Evolutionary conservation across 2,888 invertebrate genomes (phyloP).

Genomic region (Quadroppia sp.): DNA sequence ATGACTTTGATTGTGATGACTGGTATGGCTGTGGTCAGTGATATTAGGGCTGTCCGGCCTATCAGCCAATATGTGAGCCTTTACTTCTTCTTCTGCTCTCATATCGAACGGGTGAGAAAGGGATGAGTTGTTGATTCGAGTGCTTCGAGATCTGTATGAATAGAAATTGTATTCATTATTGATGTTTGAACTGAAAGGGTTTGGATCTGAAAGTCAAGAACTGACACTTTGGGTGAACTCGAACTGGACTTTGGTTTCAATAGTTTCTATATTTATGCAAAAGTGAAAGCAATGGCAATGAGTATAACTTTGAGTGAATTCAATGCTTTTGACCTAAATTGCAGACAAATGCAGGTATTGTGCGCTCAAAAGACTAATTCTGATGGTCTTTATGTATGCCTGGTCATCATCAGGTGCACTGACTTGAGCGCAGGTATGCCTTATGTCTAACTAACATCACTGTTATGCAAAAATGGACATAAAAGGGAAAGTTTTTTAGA

Average conservation of each 20-base stretch:
- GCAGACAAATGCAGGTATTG: slow-evolving; percentile 26
- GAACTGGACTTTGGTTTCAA: slow-evolving; percentile 29
- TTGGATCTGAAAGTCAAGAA: neutral
- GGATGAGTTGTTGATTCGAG: neutral
- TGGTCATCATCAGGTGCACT: slow-evolving; percentile 21
- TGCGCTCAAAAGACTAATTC: neutral
- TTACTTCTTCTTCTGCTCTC: slow-evolving; percentile 13
- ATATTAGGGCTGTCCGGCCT: neutral
- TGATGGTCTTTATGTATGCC: neutral
- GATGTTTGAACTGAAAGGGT: neutral
- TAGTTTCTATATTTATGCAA: slow-evolving; percentile 19
- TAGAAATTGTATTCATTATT: neutral
- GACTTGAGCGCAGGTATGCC: neutral
- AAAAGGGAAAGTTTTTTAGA: slow-evolving; percentile 28
- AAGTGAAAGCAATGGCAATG: slow-evolving; percentile 21
- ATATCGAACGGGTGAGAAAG: neutral
- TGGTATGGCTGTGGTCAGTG: neutral
- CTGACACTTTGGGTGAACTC: neutral
- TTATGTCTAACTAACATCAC: neutral
- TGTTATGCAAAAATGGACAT: slow-evolving; percentile 5
- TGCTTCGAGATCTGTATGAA: neutral
- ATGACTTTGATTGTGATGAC: slow-evolving; percentile 29
- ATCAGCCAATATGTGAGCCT: neutral
- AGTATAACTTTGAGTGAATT: neutral
- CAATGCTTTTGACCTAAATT: slow-evolving; percentile 27